Base-by-base conservation (phyloP, 2,797 vertebrate genomes). In the Chelon labrosus region DNA sequence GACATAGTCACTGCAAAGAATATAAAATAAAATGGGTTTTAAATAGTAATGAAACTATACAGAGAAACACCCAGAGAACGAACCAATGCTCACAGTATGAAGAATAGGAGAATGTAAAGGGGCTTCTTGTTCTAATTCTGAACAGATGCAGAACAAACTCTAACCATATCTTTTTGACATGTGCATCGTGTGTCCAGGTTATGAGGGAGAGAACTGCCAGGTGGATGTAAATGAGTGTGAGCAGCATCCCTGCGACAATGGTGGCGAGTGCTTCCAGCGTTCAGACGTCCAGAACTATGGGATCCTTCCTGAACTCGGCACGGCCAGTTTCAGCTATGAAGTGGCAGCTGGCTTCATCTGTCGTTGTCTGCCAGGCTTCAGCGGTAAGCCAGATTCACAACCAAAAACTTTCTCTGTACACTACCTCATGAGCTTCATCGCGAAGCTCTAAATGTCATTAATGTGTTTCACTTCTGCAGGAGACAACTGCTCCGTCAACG, bases 191-290 rank as follows among this genome's bases (percentile, higher is more conserved):
- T 74, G 11, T 59, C 0, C 86, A 99, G 98, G 97, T 63, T 99
- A 96, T 44, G 78, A 87, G 0, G 98, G 98, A 1, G 87, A 91
- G 31, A 86, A 86, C 86, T 99, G 98, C 38, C 95, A 98, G 79
- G 70, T 96, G 80, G 98, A 99, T 0, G 77, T 95, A 65, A 89
- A 98, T 0, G 98, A 99, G 85, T 99, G 98, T 74, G 90, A 77
- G 0, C 1, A 75, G 12, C 38, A 55, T 17, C 97, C 97, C 7
- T 99, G 97, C 67, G 91, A 90, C 66, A 94, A 98, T 0, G 91
- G 77, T 0, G 97, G 95, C 0, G 38, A 89, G 17, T 98, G 97
- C 87, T 93, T 96, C 19, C 89, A 99, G 84, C 93, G 94, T 20
- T 99, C 98, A 0, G 89, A 96, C 41, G 65, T 88, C 0, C 68